Conservation (phyloP, 2,888 invertebrate genomes). For the Erebia epiphron region DNA sequence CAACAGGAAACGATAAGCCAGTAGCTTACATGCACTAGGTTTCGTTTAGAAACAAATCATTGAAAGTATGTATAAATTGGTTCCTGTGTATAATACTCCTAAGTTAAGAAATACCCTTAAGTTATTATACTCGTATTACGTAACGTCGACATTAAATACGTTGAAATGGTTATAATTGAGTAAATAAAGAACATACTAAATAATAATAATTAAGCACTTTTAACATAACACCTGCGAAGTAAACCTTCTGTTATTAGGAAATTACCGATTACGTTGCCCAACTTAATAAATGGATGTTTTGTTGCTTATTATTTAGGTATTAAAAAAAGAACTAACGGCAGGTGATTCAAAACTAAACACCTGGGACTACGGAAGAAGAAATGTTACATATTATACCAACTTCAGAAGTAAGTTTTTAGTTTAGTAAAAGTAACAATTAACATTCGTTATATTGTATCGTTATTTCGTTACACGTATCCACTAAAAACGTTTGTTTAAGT, state of each 20-base stretch:
- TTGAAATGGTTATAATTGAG: conserved; percentile 16
- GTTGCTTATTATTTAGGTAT: not conserved
- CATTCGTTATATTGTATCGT: too few relatives aligned
- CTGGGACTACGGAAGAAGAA: not conserved
- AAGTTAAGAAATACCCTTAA: too few relatives aligned
- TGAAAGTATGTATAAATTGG: conserved; percentile 27
- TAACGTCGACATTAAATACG: conserved; percentile 21
- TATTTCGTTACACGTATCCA: too few relatives aligned
- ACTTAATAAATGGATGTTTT: not conserved
- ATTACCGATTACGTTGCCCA: conserved; percentile 9
- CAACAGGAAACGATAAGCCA: conserved; percentile 30
- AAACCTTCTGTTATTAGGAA: conserved; percentile 7
- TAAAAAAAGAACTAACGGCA: not conserved
- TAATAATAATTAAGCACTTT: conserved; percentile 26
- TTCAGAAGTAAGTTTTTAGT: too few relatives aligned
- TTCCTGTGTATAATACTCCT: conserved; percentile 37
- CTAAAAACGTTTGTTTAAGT: too few relatives aligned
- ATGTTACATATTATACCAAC: too few relatives aligned
- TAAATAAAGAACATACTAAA: conserved; percentile 28
- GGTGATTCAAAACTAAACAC: not conserved
- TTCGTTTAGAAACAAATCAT: conserved; percentile 33
- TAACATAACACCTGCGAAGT: conserved; percentile 7
- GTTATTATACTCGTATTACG: conserved; percentile 15
- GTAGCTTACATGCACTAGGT: conserved; percentile 34
- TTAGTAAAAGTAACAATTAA: too few relatives aligned